Evolutionary conservation across 2,113 vertebrate genomes (phyloP).

Genomic region (Cariama cristata): DNA sequence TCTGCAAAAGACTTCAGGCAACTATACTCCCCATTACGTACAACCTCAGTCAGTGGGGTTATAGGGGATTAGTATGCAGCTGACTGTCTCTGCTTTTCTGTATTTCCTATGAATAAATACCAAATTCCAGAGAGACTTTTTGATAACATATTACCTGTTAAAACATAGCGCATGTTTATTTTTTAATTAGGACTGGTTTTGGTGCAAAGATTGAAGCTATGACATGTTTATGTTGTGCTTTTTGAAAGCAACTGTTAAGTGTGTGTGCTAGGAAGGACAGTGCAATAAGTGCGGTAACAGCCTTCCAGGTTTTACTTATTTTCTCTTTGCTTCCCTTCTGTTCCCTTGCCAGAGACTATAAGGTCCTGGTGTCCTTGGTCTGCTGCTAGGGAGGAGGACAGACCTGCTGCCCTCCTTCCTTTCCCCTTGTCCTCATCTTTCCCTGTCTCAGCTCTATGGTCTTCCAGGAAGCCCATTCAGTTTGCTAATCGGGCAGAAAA

Average conservation of each 20-base stretch:
- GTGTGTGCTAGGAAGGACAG: background rate
- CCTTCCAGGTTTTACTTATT: background rate
- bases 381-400: background rate
- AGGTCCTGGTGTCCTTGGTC: background rate
- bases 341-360: background rate
- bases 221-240: background rate
- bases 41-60: background rate
- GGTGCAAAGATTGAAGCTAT: background rate
- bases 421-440: background rate
- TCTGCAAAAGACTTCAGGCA: background rate
- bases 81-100: background rate
- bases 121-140: background rate
- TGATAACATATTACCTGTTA: background rate
- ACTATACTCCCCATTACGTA: background rate
- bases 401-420: background rate
- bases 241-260: background rate
- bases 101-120: background rate
- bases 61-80: background rate
- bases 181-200: background rate
- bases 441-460: background rate
- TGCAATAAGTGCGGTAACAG: too few species aligned
- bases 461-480: background rate
- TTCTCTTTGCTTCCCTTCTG: background rate
- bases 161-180: background rate
- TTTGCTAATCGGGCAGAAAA: background rate